Conservation (phyloP, 2,797 vertebrate genomes). For the Myripristis jacobus region DNA sequence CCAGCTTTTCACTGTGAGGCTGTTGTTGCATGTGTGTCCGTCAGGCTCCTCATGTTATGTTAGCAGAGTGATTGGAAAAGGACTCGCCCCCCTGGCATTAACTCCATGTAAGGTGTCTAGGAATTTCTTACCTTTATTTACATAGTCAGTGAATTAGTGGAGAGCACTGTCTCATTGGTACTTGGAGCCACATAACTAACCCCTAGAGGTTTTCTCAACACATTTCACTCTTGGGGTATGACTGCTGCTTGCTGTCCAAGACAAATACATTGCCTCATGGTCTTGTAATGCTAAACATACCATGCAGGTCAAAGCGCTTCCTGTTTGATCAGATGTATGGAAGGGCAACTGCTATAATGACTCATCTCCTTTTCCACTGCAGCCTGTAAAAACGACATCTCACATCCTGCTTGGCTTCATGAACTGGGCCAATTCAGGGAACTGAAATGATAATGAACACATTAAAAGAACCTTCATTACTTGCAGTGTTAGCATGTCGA, state of each 20-base stretch:
- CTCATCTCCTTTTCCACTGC: not conserved
- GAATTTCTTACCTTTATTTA: conserved; percentile 59
- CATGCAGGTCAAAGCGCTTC: not conserved
- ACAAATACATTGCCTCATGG: conserved; percentile 23
- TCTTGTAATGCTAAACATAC: conserved; percentile 19
- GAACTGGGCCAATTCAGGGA: not conserved
- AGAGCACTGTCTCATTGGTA: conserved; percentile 26
- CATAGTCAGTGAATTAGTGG: conserved; percentile 50
- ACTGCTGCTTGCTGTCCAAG: not conserved
- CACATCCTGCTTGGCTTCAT: not conserved
- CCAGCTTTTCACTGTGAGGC: conserved; percentile 25
- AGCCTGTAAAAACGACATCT: too few relatives aligned
- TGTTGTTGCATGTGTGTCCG: conserved; percentile 33
- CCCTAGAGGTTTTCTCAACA: conserved; percentile 5
- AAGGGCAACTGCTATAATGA: not conserved
- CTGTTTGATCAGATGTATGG: conserved; percentile 15
- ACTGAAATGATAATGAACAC: not conserved
- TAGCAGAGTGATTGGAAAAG: conserved; percentile 59
- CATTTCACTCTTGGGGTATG: not conserved
- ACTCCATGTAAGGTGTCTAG: conserved; percentile 48
- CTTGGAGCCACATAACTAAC: conserved; percentile 37
- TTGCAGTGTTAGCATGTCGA: not conserved
- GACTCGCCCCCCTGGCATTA: conserved; percentile 57
- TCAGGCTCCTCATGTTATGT: conserved; percentile 42
- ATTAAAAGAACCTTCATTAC: not conserved